These are phyloP conservation scores for Fragum fragum DNA, from an alignment of 2,888 invertebrate species.

Conservation along the genomic window DNA sequence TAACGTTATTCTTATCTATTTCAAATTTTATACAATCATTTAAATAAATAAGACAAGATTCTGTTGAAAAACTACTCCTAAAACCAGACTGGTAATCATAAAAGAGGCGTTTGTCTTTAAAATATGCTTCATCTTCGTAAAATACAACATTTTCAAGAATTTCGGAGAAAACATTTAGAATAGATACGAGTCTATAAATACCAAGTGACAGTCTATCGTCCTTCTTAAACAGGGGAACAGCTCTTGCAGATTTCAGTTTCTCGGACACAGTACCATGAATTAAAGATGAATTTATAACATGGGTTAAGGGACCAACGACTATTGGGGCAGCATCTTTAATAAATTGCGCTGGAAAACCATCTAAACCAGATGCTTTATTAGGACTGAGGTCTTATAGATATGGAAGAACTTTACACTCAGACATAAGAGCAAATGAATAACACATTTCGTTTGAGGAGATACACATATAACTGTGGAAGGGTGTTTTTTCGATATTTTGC, in stretches of 20 bases:
- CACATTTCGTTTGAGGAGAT: too few relatives aligned
- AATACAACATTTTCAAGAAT: background rate
- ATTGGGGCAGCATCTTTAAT: slow-evolving; percentile 3
- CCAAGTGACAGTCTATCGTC: slow-evolving; percentile 11
- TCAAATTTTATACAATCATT: slow-evolving; percentile 5
- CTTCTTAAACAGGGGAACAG: slow-evolving; percentile 39
- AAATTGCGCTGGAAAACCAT: slow-evolving; percentile 24
- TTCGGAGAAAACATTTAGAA: too few relatives aligned
- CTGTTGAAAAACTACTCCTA: background rate
- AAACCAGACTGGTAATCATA: slow-evolving; percentile 16
- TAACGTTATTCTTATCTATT: background rate
- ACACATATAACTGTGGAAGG: too few relatives aligned
- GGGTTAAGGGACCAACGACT: background rate
- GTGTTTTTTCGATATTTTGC: too few relatives aligned
- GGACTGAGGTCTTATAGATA: slow-evolving; percentile 13
- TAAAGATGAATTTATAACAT: slow-evolving; percentile 14
- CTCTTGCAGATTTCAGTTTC: slow-evolving; percentile 27
- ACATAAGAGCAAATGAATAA: slow-evolving; percentile 11
- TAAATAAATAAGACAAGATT: background rate
- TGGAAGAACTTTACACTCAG: background rate
- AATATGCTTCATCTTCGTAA: background rate
- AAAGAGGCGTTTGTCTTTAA: background rate
- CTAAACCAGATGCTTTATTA: slow-evolving; percentile 20
- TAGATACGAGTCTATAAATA: too few relatives aligned
- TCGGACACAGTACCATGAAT: slow-evolving; percentile 26